phyloP scores from a whole-genome alignment of 2,113 vertebrate genomes.

The Triplophysa tibetana region DNA sequence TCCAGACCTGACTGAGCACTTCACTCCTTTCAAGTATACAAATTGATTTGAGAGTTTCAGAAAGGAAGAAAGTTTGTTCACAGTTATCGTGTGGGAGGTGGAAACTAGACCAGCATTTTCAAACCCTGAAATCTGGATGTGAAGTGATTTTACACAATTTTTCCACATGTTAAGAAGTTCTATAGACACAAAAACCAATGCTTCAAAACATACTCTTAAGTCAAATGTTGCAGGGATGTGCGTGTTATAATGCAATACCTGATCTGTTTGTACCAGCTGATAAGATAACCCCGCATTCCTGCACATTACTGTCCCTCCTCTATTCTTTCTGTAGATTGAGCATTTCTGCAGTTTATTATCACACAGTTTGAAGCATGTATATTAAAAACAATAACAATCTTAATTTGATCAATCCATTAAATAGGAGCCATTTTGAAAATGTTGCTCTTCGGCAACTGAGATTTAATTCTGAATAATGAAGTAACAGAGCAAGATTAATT shows the following conservation, averaged over 20 bases:
- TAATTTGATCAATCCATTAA: too few species aligned
- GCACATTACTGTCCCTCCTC: slow-evolving; percentile 38
- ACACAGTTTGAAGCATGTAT: too few species aligned
- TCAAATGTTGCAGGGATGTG: background rate
- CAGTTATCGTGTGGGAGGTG: background rate
- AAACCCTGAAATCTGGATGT: too few species aligned
- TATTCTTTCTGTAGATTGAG: background rate
- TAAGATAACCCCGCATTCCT: slow-evolving; percentile 70
- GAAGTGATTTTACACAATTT: too few species aligned
- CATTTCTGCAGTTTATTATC: background rate
- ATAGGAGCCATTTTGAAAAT: too few species aligned
- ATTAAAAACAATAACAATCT: too few species aligned
- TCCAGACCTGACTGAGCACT: background rate
- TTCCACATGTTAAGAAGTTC: background rate
- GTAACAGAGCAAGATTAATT: too few species aligned
- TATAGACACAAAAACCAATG: too few species aligned
- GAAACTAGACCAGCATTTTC: background rate
- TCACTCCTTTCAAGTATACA: background rate
- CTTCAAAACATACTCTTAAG: background rate
- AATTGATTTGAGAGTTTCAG: background rate
- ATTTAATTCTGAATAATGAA: too few species aligned
- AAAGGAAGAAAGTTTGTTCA: background rate
- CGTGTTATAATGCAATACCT: slow-evolving; percentile 66
- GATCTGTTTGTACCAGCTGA: slow-evolving; percentile 73
- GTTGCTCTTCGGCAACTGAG: too few species aligned